Evolutionary conservation across 2,888 invertebrate genomes (phyloP).

Genomic region (Drosophila longiperda): DNA sequence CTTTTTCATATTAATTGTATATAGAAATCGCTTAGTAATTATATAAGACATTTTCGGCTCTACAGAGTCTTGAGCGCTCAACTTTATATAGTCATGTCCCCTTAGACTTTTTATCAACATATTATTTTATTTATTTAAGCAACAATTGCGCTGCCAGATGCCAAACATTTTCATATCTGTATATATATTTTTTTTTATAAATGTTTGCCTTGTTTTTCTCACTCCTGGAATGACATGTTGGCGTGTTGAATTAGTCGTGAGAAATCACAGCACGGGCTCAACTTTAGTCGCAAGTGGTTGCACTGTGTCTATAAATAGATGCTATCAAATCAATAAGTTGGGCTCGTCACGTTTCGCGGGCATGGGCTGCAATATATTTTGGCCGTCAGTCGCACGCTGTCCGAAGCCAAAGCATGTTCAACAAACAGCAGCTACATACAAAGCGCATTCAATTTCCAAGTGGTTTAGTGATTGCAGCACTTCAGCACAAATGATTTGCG

Average conservation of each 20-base stretch:
- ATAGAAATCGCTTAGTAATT: neutral
- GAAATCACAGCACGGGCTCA: slow-evolving; percentile 7
- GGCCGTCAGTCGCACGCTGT: slow-evolving; percentile 73
- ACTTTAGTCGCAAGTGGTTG: slow-evolving; percentile 85
- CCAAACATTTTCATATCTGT: neutral
- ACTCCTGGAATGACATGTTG: neutral
- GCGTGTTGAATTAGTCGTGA: slow-evolving; percentile 3
- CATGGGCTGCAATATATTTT: slow-evolving; percentile 29
- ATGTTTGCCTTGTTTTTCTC: neutral
- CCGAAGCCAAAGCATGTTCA: slow-evolving; percentile 77
- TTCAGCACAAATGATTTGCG: slow-evolving; percentile 86
- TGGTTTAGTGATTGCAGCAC: slow-evolving; percentile 32
- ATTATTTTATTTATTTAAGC: neutral
- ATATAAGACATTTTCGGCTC: neutral
- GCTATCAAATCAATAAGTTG: slow-evolving; percentile 55
- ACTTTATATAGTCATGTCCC: neutral
- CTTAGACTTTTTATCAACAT: neutral
- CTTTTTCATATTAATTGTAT: neutral
- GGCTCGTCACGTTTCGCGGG: slow-evolving; percentile 62
- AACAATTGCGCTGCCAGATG: neutral
- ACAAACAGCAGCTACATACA: slow-evolving; percentile 41
- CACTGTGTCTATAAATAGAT: slow-evolving; percentile 56
- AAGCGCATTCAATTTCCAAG: slow-evolving; percentile 37
- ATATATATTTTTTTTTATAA: too few species aligned
- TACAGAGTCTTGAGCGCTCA: neutral